Evolutionary conservation across 1,140 invertebrate genomes (phyloP).

Genomic region (Drosophila lacteicornis): DNA sequence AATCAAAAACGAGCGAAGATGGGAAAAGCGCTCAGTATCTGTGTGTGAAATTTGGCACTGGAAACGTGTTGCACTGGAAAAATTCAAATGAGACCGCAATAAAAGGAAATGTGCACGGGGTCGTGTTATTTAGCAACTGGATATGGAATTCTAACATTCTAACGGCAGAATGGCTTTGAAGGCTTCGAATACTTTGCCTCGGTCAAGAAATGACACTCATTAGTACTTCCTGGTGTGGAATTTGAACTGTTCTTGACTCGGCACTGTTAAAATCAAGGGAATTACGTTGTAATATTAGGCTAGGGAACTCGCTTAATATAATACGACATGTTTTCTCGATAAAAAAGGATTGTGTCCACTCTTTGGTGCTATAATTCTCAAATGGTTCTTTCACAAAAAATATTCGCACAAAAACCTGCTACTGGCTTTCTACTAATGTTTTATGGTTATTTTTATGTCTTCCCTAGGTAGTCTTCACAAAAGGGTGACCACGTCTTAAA

Average conservation of each 20-base stretch:
- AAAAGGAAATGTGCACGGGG: constrained; percentile 11
- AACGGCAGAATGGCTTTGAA: not conserved
- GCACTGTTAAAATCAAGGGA: too few species aligned
- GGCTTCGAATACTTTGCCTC: not conserved
- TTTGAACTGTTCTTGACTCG: not conserved
- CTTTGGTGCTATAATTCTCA: not conserved
- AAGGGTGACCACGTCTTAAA: too few species aligned
- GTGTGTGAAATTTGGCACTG: constrained; percentile 53
- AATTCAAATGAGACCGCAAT: constrained; percentile 20
- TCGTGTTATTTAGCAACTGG: constrained; percentile 9
- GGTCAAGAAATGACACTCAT: not conserved
- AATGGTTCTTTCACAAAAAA: too few species aligned
- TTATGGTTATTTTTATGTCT: too few species aligned
- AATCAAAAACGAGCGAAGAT: constrained; percentile 11
- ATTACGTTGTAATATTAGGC: not conserved
- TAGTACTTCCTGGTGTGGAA: not conserved
- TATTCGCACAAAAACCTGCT: too few species aligned
- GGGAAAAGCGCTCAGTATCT: constrained; percentile 35
- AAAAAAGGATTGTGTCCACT: not conserved
- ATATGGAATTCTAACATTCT: constrained; percentile 11
- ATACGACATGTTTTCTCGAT: not conserved
- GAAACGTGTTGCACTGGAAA: constrained; percentile 35
- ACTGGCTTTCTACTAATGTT: too few species aligned
- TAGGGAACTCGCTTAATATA: not conserved
- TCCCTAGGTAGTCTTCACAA: too few species aligned